Evolutionary conservation across 2,888 invertebrate genomes (phyloP).

Genomic region (Cremastobaeus sp.): DNA sequence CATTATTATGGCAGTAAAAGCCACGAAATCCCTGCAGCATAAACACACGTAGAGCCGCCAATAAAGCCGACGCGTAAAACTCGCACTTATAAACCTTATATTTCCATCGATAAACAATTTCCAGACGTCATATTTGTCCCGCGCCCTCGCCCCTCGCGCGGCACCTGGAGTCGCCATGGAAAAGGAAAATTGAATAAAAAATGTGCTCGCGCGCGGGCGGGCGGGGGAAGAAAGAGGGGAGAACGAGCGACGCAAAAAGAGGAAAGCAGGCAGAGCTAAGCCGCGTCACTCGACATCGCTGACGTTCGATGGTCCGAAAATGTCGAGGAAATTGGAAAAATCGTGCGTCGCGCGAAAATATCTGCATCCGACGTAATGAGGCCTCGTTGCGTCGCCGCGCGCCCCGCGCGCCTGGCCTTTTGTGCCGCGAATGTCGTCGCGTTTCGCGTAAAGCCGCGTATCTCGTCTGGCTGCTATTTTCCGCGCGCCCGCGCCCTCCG

Average conservation of each 20-base stretch:
- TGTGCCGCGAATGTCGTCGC: constrained; percentile 52
- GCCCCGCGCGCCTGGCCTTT: constrained; percentile 22
- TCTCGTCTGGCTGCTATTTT: constrained; percentile 43
- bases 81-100: constrained; percentile 53
- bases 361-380: constrained; percentile 61
- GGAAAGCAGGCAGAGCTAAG: constrained; percentile 38
- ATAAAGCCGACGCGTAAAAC: constrained; percentile 49
- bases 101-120: constrained; percentile 59
- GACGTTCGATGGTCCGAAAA: constrained; percentile 60
- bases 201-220: not conserved
- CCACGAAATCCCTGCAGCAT: constrained; percentile 49
- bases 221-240: constrained; percentile 12
- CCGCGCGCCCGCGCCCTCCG: not conserved
- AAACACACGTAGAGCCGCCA: constrained; percentile 41
- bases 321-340: constrained; percentile 58
- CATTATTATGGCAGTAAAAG: constrained; percentile 50
- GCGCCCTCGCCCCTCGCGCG: constrained; percentile 4
- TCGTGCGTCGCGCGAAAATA: constrained; percentile 55
- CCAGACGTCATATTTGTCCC: constrained; percentile 39
- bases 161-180: too few relatives aligned
- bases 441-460: constrained; percentile 56
- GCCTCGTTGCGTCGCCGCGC: constrained; percentile 41
- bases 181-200: constrained; percentile 44
- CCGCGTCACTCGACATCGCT: constrained; percentile 55
- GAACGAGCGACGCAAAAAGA: constrained; percentile 14